Percentiles rank a stretch among this genome's conserved stretches.
Evolutionary conservation across 2,113 vertebrate species (phyloP).

Genomic region (Natator depressus): DNA sequence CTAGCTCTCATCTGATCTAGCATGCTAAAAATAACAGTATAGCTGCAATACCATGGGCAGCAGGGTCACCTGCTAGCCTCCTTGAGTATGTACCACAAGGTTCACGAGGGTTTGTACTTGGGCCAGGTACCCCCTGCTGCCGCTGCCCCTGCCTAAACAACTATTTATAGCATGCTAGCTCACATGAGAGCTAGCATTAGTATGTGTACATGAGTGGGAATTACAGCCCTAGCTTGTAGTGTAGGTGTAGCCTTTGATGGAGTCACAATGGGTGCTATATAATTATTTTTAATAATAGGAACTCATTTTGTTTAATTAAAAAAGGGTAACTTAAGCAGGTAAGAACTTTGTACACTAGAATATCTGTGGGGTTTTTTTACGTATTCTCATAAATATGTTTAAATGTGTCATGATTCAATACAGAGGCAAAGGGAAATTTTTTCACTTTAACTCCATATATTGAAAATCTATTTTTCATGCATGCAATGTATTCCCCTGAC

Average conservation of each 20-base stretch:
- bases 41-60: background rate
- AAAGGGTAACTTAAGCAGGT: background rate
- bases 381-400: background rate
- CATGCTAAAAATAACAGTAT: background rate
- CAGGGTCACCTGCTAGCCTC: background rate
- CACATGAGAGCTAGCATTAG: background rate
- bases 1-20: background rate
- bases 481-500: background rate
- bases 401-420: slow-evolving; percentile 35
- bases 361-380: background rate
- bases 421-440: slow-evolving; percentile 16
- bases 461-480: slow-evolving; percentile 59
- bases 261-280: background rate
- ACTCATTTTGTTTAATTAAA: slow-evolving; percentile 24
- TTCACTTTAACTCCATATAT: slow-evolving; percentile 36
- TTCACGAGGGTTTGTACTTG: background rate
- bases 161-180: background rate
- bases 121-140: background rate
- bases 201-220: background rate
- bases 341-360: background rate
- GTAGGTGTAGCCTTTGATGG: background rate
- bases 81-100: background rate
- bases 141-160: background rate
- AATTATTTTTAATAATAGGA: background rate
- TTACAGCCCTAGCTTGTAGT: background rate